phyloP scores from a whole-genome alignment of 1,140 invertebrate genomes.

The Cotesia glomerata region DNA sequence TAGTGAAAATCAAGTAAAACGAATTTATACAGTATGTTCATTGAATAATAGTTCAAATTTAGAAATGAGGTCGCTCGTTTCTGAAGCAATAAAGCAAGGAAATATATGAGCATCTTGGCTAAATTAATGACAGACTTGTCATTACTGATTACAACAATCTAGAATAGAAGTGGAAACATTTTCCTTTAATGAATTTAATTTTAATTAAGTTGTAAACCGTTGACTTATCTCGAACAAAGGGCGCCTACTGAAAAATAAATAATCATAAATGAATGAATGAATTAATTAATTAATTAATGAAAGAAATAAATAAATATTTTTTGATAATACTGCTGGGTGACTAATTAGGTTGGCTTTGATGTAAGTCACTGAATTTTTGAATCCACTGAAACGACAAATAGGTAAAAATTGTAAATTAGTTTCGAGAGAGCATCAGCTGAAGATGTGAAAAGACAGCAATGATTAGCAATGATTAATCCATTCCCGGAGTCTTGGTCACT shows the following conservation, averaged over 20 bases:
- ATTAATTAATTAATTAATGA: too few relatives aligned
- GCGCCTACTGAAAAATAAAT: not conserved
- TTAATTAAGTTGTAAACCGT: not conserved
- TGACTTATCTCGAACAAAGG: not conserved
- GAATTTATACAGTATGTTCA: not conserved
- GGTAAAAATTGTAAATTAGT: not conserved
- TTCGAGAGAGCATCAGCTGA: not conserved
- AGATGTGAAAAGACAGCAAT: not conserved
- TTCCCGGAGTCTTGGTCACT: not conserved
- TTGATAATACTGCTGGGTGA: too few relatives aligned
- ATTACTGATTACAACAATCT: too few relatives aligned
- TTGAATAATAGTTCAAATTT: constrained; percentile 26
- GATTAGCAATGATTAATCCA: not conserved
- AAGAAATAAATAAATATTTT: too few relatives aligned
- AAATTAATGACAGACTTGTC: not conserved
- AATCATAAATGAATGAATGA: too few relatives aligned
- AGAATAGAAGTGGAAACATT: not conserved
- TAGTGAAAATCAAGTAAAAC: not conserved
- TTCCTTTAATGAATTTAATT: not conserved
- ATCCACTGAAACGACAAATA: not conserved
- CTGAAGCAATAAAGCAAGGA: constrained; percentile 10
- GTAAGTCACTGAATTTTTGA: not conserved
- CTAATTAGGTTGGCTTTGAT: not conserved
- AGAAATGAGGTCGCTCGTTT: constrained; percentile 7
- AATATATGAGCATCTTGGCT: not conserved